Evolutionary conservation across 2,113 vertebrate species (phyloP).

Genomic region (Entelurus aequoreus): DNA sequence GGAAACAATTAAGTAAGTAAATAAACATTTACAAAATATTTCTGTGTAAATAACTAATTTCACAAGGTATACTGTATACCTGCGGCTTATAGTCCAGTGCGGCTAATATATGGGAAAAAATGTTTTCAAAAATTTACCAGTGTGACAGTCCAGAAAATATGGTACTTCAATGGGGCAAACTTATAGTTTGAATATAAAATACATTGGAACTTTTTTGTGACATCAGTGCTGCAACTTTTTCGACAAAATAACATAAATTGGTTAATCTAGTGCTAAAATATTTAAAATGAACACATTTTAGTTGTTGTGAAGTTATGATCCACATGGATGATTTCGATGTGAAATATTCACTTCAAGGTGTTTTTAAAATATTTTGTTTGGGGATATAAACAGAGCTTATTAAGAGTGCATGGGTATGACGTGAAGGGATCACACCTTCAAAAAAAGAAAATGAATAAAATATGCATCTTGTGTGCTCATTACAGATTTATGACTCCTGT

Average conservation of each 20-base stretch:
- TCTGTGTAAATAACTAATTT: too few species aligned
- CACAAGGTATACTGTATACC: too few species aligned
- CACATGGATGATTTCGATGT: slow-evolving; percentile 29
- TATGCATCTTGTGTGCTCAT: slow-evolving; percentile 71
- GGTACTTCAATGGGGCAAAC: too few species aligned
- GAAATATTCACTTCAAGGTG: slow-evolving; percentile 51
- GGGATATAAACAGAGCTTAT: slow-evolving; percentile 24
- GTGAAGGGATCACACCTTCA: slow-evolving; percentile 64
- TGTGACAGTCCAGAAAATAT: too few species aligned
- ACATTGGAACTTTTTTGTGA: not conserved
- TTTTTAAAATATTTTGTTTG: slow-evolving; percentile 55
- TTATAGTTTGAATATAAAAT: too few species aligned
- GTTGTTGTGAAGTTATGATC: slow-evolving; percentile 25
- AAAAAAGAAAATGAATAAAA: slow-evolving; percentile 67
- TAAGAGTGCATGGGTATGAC: slow-evolving; percentile 55
- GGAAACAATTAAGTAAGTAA: too few species aligned
- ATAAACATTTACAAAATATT: too few species aligned
- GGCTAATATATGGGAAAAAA: too few species aligned
- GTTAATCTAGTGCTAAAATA: too few species aligned
- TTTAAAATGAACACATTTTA: not conserved
- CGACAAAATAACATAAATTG: too few species aligned
- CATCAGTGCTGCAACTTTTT: not conserved
- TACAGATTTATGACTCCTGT: slow-evolving; percentile 73
- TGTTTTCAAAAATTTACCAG: too few species aligned
- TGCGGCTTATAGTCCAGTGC: too few species aligned